Evolutionary conservation across 1,140 invertebrate genomes (phyloP).

Genomic region (Protaetia brevitarsis): DNA sequence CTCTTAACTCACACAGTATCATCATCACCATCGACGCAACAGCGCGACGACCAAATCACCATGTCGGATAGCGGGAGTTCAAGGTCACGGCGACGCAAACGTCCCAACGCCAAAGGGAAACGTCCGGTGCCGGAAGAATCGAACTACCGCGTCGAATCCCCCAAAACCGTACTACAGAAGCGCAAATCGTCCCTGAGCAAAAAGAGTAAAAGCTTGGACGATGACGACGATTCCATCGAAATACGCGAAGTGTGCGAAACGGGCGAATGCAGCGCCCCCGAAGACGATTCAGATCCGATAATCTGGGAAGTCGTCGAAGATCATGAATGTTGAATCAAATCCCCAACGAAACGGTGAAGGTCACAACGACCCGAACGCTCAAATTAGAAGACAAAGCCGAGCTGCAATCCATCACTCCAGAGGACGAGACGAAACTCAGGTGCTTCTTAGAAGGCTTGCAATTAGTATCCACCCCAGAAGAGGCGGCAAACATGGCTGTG

Average conservation of each 20-base stretch:
- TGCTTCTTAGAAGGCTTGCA: constrained; percentile 60
- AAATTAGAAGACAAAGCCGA: not conserved
- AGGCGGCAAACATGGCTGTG: constrained; percentile 36
- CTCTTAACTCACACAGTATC: no score
- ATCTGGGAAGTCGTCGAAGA: constrained; percentile 49
- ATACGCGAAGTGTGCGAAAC: constrained; percentile 54
- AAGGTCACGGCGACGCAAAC: not conserved
- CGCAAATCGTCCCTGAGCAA: constrained; percentile 30
- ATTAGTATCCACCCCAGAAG: constrained; percentile 49
- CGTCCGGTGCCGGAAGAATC: constrained; percentile 19
- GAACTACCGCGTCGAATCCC: constrained; percentile 51
- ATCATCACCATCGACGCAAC: no score
- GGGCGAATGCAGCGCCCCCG: no score
- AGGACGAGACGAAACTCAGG: constrained; percentile 51
- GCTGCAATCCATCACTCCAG: constrained; percentile 44
- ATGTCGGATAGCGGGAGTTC: not conserved
- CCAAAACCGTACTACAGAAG: constrained; percentile 43
- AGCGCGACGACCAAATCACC: no score
- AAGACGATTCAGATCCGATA: constrained; percentile 60
- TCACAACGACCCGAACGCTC: not conserved
- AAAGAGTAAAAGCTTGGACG: constrained; percentile 59
- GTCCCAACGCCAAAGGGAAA: no score
- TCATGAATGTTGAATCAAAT: constrained; percentile 30
- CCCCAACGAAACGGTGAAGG: constrained; percentile 31
- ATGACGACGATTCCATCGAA: constrained; percentile 52